Evolutionary conservation across 2,113 vertebrate genomes (phyloP), one percentile per base, ranked within the genome.

Genomic region (Indicator maculatus): DNA sequence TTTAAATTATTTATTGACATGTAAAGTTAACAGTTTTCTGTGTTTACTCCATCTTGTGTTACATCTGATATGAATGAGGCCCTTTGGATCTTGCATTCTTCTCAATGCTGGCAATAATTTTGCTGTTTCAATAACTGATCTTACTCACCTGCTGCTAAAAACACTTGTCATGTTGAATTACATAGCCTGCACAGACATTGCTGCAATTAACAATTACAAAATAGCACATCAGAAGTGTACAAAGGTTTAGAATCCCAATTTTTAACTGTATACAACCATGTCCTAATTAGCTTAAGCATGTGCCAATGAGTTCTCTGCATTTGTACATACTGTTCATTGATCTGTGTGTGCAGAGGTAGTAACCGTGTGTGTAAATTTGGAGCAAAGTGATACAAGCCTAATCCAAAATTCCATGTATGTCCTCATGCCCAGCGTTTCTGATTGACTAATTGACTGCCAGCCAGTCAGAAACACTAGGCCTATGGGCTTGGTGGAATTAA

Each of bases 71-170:
- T 55, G 79, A 95, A 75, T 75, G 55, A 91, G 80, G 66, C 71
- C 89, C 71, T 96, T 88, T 86, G 84, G 84, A 59, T 70, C 52
- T 93, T 78, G 23, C 31, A 26, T 95, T 96, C 95, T 96, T 93
- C 85, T 93, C 85, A 60, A 33, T 12, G 75, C 5, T 94, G 85
- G 86, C 90, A 93, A 89, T 92, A 94, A 88, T 93, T 88, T 82
- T 90, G 73, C 73, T 95, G 41, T 88, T 96, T 91, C 85, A 50
- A 86, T 88, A 95, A 81, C 66, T 91, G 83, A 81, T 91, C 91
- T 93, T 93, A 83, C 7, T 96, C 87, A 96, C 89, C 94, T 94
- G 85, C 93, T 89, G 88, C 87, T 96, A 95, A 95, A 91, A 96
- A 77, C 63, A 84, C 76, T 81, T 88, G 82, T 96, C 85, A 83